Conservation (phyloP, 2,113 vertebrate genomes). For the Larimichthys crocea region DNA sequence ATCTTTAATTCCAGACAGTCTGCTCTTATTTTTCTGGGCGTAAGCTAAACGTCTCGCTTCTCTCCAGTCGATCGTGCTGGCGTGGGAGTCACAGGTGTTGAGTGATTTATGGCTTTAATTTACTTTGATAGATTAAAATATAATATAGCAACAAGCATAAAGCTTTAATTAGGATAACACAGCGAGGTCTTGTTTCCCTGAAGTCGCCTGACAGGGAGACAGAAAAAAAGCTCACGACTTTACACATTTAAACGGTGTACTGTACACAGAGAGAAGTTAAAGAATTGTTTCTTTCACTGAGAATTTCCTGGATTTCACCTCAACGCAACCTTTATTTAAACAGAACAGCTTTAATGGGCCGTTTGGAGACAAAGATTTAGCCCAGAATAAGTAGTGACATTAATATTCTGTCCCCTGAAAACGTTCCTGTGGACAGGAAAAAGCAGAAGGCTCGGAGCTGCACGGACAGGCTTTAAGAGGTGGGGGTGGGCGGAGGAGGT, state of each 20-base stretch:
- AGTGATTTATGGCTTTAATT: constrained; percentile 82
- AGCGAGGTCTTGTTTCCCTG: constrained; percentile 37
- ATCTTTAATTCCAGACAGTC: constrained; percentile 36
- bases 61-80: constrained; percentile 28
- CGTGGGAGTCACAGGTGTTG: constrained; percentile 72
- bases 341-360: neutral
- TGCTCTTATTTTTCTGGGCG: constrained; percentile 37
- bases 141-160: constrained; percentile 51
- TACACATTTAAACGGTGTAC: neutral
- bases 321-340: neutral
- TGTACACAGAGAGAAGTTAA: neutral
- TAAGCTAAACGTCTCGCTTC: constrained; percentile 52
- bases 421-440: neutral
- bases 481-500: too few relatives aligned
- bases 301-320: constrained; percentile 6
- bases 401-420: neutral
- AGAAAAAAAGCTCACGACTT: constrained; percentile 40
- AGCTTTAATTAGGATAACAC: constrained; percentile 60
- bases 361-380: neutral
- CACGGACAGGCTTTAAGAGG: neutral
- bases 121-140: constrained; percentile 72
- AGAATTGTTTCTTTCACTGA: neutral
- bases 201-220: constrained; percentile 26
- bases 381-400: neutral
- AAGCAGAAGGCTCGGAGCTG: neutral